These are phyloP conservation scores for Palythoa grandiflora DNA, from an alignment of 92 coral and sea anemone genomes.

Conservation along the genomic window DNA sequence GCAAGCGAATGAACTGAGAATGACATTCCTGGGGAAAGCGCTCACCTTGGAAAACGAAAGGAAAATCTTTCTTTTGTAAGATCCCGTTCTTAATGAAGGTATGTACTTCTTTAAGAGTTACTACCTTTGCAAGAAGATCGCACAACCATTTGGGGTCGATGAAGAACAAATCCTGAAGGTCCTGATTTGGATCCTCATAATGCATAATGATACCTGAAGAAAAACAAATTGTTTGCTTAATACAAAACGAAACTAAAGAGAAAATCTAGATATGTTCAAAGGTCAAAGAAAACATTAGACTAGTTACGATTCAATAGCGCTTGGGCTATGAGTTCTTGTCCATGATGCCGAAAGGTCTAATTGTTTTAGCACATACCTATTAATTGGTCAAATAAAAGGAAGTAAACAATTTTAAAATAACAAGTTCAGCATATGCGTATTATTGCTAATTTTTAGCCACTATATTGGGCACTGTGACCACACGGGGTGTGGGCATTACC, in stretches of 20 bases:
- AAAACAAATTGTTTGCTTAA: neutral
- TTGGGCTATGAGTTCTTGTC: too few species aligned
- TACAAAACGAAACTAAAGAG: neutral
- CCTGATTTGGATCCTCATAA: constrained; percentile 97
- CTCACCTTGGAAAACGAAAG: constrained; percentile 75
- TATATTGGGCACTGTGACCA: too few species aligned
- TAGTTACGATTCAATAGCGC: too few species aligned
- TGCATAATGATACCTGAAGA: constrained; percentile 89
- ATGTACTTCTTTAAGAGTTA: constrained; percentile 80
- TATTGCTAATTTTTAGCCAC: too few species aligned
- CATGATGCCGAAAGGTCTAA: too few species aligned
- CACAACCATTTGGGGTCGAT: constrained; percentile 98
- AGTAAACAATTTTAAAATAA: too few species aligned
- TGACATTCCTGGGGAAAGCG: constrained; percentile 76
- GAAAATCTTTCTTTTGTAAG: constrained; percentile 61
- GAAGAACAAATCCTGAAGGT: constrained; percentile 92
- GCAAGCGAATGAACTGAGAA: constrained; percentile 88
- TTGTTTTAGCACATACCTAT: too few species aligned
- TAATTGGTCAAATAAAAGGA: too few species aligned
- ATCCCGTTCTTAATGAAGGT: constrained; percentile 82
- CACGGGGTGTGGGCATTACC: too few species aligned
- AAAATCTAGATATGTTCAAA: neutral
- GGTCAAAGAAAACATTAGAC: too few species aligned
- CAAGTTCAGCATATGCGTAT: too few species aligned
- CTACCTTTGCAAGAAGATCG: constrained; percentile 92